A percentile compares a stretch with the other conserved stretches of the same genome.
Evolutionary conservation across 2,113 vertebrate genomes (phyloP).

Genomic region (Elephantulus edwardii): DNA sequence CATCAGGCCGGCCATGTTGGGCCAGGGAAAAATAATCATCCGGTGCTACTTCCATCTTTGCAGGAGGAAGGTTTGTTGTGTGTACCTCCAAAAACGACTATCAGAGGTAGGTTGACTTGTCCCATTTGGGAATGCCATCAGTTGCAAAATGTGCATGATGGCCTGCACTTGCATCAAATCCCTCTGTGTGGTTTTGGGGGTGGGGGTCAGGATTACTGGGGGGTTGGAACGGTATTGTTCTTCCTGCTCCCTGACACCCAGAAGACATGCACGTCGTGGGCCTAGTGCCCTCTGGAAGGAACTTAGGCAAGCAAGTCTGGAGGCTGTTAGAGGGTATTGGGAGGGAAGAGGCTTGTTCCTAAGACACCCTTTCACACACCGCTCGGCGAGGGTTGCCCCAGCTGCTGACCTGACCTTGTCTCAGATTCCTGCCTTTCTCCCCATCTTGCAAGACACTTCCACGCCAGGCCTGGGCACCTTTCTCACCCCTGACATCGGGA

Average conservation of each 20-base stretch:
- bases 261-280: neutral
- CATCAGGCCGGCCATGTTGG: conserved; percentile 53
- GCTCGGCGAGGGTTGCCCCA: accelerated
- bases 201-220: neutral
- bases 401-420: neutral
- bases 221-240: too few relatives aligned
- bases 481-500: conserved; percentile 60
- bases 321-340: neutral
- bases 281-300: neutral
- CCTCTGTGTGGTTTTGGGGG: neutral
- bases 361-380: neutral
- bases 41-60: conserved; percentile 65
- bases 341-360: neutral
- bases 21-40: conserved; percentile 53
- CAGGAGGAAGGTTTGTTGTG: conserved; percentile 72
- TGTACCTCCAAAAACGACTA: conserved; percentile 61
- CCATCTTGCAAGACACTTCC: neutral
- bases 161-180: accelerated
- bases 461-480: conserved; percentile 30
- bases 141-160: neutral
- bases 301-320: neutral
- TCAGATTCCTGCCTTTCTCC: neutral
- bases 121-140: neutral
- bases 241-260: neutral
- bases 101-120: conserved; percentile 62